A percentile compares a stretch with the other conserved stretches of the same genome.
phyloP scores from a whole-genome alignment of 1,140 invertebrate species.

The Teleopsis dalmanni region DNA sequence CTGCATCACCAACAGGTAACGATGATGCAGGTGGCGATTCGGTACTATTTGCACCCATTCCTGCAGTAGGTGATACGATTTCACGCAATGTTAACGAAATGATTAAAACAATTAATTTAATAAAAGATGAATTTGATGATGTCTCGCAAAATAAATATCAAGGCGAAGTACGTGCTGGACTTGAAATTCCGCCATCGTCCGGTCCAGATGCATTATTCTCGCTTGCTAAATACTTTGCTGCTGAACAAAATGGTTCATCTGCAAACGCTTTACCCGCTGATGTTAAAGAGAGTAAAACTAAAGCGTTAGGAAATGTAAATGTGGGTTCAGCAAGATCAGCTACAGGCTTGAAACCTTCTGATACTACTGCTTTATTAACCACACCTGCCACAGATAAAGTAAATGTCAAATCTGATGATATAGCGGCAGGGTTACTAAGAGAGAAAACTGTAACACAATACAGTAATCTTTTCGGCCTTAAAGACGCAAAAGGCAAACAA shows the following conservation, averaged over 20 bases:
- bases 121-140: slow-evolving; percentile 31
- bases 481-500: slow-evolving; percentile 14
- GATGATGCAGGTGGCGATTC: slow-evolving; percentile 24
- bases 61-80: slow-evolving; percentile 25
- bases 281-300: slow-evolving; percentile 4
- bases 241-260: slow-evolving; percentile 54
- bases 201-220: slow-evolving; percentile 68
- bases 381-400: slow-evolving; percentile 24
- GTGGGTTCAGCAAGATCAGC: not conserved
- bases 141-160: slow-evolving; percentile 1
- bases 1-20: slow-evolving; percentile 12
- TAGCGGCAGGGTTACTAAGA: slow-evolving; percentile 49
- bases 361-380: slow-evolving; percentile 26
- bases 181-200: slow-evolving; percentile 59
- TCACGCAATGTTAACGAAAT: slow-evolving; percentile 45
- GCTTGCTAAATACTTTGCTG: slow-evolving; percentile 68
- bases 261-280: slow-evolving; percentile 19
- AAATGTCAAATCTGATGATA: slow-evolving; percentile 35
- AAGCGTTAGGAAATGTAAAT: not conserved
- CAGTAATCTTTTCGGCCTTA: slow-evolving; percentile 48
- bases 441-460: slow-evolving; percentile 54
- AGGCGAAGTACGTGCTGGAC: slow-evolving; percentile 47
- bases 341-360: slow-evolving; percentile 18
- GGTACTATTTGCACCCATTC: slow-evolving; percentile 31
- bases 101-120: slow-evolving; percentile 42